Percentiles rank a stretch among this genome's conserved stretches.
phyloP scores from a whole-genome alignment of 2,888 invertebrate genomes.

The Hemistola chrysoprasaria region DNA sequence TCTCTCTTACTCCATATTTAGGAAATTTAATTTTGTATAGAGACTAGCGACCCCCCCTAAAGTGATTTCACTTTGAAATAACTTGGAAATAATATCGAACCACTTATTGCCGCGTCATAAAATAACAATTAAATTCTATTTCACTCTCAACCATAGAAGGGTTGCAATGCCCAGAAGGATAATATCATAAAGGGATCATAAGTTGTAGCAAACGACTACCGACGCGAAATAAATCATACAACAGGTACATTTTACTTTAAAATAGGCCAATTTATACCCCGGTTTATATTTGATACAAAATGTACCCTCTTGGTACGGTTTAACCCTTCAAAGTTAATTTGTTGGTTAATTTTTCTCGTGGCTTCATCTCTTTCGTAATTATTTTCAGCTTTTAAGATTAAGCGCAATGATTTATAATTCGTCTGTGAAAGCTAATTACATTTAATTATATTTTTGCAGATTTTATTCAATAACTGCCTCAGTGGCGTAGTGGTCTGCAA shows the following conservation, averaged over 20 bases:
- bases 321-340: slow-evolving; percentile 72
- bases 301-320: slow-evolving; percentile 42
- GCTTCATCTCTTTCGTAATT: slow-evolving; percentile 44
- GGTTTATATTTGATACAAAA: slow-evolving; percentile 4
- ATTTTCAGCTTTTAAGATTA: slow-evolving; percentile 38
- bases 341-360: slow-evolving; percentile 66
- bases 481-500: too few relatives aligned
- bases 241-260: too few relatives aligned
- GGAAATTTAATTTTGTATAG: too few relatives aligned
- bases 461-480: too few relatives aligned
- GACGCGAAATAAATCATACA: background rate
- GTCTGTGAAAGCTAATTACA: slow-evolving; percentile 12
- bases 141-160: slow-evolving; percentile 32
- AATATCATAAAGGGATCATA: slow-evolving; percentile 66
- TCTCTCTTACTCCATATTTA: too few relatives aligned
- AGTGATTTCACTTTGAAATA: too few relatives aligned
- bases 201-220: slow-evolving; percentile 9
- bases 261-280: background rate
- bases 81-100: too few relatives aligned
- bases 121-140: slow-evolving; percentile 41
- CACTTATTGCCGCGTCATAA: slow-evolving; percentile 31
- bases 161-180: slow-evolving; percentile 43
- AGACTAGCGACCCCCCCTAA: too few relatives aligned
- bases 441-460: background rate
- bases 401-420: slow-evolving; percentile 37